phyloP scores from a whole-genome alignment of 2,888 invertebrate species.

The Zhuqinia jingwanae region DNA sequence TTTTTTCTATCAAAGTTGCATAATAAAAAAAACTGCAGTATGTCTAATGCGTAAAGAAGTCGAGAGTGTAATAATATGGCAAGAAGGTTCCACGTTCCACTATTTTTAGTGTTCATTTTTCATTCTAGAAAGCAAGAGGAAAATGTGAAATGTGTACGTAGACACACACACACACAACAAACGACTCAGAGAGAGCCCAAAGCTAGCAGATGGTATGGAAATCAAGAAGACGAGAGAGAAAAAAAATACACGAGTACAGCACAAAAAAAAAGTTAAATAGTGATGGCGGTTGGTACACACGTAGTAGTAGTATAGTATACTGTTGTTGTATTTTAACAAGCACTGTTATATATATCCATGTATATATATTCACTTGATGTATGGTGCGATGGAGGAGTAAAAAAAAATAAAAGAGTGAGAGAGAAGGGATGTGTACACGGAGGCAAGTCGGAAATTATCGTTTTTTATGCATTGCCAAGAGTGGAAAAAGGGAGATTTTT shows the following conservation, averaged over 20 bases:
- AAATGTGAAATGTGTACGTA: no score
- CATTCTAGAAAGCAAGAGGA: conserved; percentile 1
- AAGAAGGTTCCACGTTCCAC: conserved; percentile 45
- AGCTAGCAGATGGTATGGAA: conserved; percentile 57
- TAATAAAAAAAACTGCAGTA: no score
- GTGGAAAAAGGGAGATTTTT: conserved; percentile 69
- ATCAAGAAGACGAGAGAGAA: conserved; percentile 51
- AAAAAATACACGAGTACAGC: conserved; percentile 59
- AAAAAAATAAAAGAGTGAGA: conserved; percentile 48
- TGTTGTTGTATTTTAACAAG: conserved; percentile 34
- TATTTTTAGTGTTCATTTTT: conserved; percentile 54
- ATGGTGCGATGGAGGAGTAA: conserved; percentile 33
- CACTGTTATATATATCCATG: background rate
- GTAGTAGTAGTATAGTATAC: background rate
- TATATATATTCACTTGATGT: background rate
- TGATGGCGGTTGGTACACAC: conserved; percentile 8
- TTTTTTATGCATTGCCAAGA: conserved; percentile 71
- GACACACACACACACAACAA: conserved; percentile 18
- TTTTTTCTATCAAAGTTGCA: no score
- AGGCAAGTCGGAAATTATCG: conserved; percentile 73
- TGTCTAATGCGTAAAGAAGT: conserved; percentile 46
- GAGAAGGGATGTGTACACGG: conserved; percentile 54
- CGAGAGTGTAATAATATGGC: conserved; percentile 48
- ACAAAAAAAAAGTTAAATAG: conserved; percentile 44
- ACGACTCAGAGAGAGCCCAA: background rate